Percentiles rank a stretch among this genome's conserved stretches.
These are phyloP conservation scores for Matsumyia berberina DNA, from an alignment of 2,888 invertebrate genomes.

Conservation along the genomic window DNA sequence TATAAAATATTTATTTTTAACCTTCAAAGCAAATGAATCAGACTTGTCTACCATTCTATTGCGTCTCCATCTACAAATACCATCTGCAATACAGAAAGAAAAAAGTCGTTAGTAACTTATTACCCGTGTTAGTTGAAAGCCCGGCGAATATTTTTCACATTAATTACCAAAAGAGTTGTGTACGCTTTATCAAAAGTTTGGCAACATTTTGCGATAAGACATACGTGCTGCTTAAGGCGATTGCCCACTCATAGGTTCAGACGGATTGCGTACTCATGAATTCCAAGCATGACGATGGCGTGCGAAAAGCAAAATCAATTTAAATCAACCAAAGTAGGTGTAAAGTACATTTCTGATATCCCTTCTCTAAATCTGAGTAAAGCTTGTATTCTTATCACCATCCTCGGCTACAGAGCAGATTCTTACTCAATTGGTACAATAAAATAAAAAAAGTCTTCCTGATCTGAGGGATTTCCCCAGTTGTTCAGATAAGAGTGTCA, in stretches of 20 bases:
- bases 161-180: not conserved
- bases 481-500: not conserved
- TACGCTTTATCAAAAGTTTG: not conserved
- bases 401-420: not conserved
- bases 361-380: not conserved
- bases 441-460: not conserved
- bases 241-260: not conserved
- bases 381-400: not conserved
- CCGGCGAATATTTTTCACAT: too few species aligned
- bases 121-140: not conserved
- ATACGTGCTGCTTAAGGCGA: conserved; percentile 24
- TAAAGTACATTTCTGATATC: conserved; percentile 11
- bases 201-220: conserved; percentile 12
- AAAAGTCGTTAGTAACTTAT: not conserved
- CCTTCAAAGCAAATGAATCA: too few species aligned
- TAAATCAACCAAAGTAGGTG: not conserved
- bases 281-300: not conserved
- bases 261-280: not conserved
- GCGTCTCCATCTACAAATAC: conserved; percentile 4
- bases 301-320: not conserved
- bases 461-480: not conserved
- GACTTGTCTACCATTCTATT: not conserved
- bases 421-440: not conserved
- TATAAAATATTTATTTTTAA: too few species aligned
- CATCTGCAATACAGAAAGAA: not conserved